Evolutionary conservation across 2,113 vertebrate genomes (phyloP), one percentile per base, ranked within the genome.

Genomic region (Equus przewalskii): DNA sequence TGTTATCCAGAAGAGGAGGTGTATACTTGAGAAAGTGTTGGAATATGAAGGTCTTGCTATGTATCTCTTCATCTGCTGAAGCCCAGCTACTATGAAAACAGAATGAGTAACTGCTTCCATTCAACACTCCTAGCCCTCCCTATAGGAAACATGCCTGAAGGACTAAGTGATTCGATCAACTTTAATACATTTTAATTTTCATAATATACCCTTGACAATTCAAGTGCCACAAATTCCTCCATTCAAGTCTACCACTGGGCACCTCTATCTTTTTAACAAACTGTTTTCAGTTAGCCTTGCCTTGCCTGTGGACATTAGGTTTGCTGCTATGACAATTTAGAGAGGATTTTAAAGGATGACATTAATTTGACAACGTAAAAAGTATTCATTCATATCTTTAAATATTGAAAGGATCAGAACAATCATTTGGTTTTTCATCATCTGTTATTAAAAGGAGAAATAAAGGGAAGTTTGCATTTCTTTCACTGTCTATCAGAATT

Each of bases 191-290:
- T 67, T 97, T 83, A 22, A 54, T 91, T 93, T 96, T 72, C 8
- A 83, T 49, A 72, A 92, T 93, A 88, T 21, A 28, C 24, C 89
- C 88, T 91, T 93, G 76, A 87, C 54, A 82, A 87, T 62, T 79
- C 70, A 79, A 16, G 44, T 62, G 41, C 14, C 54, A 93, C 51
- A 79, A 9, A 64, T 62, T 76, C 58, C 28, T 84, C n/a, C 54
- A 18, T 70, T 89, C 51, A 79, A 41, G 60, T 90, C 9, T 72
- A 67, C 56, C 28, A 60, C 33, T 46, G 62, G 49, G 36, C 7
- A 51, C 36, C 67, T 86, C 65, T 89, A 14, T 89, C 46, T 80
- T 81, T 81, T 86, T 65, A 33, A 60, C 84, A 56, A 80, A 92
- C 24, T 69, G 51, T 65, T 91, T 94, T 92, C 73, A 79, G 33